phyloP scores from a whole-genome alignment of 92 coral and sea anemone genomes.

The Epizoanthus rinbou region DNA sequence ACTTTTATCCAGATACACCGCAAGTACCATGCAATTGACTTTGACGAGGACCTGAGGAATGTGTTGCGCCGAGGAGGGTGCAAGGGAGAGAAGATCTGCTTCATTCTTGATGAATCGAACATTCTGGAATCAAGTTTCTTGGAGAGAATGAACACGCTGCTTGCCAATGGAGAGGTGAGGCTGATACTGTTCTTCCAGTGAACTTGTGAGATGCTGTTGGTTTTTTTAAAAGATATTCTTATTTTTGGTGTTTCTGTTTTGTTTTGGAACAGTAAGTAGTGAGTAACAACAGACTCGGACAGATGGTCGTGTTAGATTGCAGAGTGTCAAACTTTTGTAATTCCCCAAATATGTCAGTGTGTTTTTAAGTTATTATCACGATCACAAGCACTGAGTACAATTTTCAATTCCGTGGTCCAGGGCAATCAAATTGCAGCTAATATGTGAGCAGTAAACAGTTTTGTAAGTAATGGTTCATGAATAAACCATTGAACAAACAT shows the following conservation, averaged over 20 bases:
- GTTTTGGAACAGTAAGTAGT: background rate
- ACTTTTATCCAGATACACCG: slow-evolving; percentile 85
- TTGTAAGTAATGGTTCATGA: too few species aligned
- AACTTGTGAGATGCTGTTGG: background rate
- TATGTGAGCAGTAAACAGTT: too few species aligned
- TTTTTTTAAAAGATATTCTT: background rate
- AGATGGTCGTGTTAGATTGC: too few species aligned
- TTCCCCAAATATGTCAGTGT: too few species aligned
- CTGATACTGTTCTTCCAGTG: background rate
- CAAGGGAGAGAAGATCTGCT: slow-evolving; percentile 95
- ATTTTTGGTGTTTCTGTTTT: background rate
- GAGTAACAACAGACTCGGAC: background rate
- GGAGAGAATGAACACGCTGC: slow-evolving; percentile 96
- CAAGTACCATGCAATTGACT: slow-evolving; percentile 89
- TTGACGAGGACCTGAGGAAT: slow-evolving; percentile 94
- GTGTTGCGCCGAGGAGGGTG: slow-evolving; percentile 97
- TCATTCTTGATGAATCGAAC: slow-evolving; percentile 96
- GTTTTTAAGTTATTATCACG: too few species aligned
- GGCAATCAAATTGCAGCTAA: too few species aligned
- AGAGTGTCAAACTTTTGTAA: too few species aligned
- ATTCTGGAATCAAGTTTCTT: slow-evolving; percentile 96
- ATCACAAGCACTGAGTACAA: too few species aligned
- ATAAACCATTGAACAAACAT: too few species aligned
- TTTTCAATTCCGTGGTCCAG: too few species aligned
- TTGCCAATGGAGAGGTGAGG: slow-evolving; percentile 97